Evolutionary conservation across 35 echinoderm and acorn worm species (phyloP).

Genomic region (Heliocidaris tuberculata): DNA sequence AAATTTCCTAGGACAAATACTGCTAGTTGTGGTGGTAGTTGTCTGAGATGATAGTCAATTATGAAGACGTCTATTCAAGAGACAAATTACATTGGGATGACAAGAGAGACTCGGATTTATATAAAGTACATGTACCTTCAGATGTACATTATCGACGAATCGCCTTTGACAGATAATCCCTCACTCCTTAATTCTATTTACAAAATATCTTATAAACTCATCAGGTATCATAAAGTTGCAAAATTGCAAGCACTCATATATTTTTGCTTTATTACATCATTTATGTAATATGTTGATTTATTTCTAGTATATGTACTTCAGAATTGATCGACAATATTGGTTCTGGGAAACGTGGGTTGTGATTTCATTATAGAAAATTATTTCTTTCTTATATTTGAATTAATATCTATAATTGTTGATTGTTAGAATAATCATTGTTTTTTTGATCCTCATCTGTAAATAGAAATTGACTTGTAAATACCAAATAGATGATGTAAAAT

Average conservation of each 20-base stretch:
- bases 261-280: neutral
- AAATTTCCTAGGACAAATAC: too few relatives aligned
- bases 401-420: neutral
- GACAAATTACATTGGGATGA: too few relatives aligned
- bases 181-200: too few relatives aligned
- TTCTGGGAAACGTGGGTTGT: neutral
- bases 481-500: neutral
- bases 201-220: too few relatives aligned
- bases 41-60: too few relatives aligned
- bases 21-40: too few relatives aligned
- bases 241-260: neutral
- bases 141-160: too few relatives aligned
- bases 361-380: neutral
- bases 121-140: too few relatives aligned
- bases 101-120: too few relatives aligned
- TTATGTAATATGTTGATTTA: neutral
- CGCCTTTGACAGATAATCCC: too few relatives aligned
- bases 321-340: neutral
- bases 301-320: neutral
- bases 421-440: neutral
- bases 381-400: neutral
- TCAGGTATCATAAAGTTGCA: neutral
- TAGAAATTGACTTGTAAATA: neutral
- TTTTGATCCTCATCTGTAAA: neutral
- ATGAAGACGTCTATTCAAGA: too few relatives aligned